A percentile compares a stretch with the other conserved stretches of the same genome.
Evolutionary conservation across 2,113 vertebrate genomes (phyloP).

Genomic region (Glaucomys volans): DNA sequence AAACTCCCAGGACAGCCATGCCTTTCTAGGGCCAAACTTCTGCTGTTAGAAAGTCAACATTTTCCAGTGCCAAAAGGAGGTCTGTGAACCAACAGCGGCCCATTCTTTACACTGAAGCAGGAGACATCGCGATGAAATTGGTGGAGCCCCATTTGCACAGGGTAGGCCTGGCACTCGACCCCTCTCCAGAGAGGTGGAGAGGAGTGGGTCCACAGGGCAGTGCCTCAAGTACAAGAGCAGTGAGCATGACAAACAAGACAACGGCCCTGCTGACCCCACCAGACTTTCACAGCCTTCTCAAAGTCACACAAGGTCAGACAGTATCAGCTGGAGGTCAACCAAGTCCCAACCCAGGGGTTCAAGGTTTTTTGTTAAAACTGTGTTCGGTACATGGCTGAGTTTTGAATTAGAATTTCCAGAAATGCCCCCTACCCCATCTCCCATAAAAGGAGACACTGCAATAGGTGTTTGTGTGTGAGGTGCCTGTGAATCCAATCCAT

Average conservation of each 20-base stretch:
- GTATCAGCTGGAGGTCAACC: not conserved
- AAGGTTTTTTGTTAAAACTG: not conserved
- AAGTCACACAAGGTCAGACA: constrained; percentile 47
- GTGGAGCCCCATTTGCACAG: not conserved
- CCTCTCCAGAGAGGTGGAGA: not conserved
- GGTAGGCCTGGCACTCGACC: not conserved
- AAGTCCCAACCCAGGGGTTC: constrained; percentile 2
- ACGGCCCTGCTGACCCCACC: not conserved
- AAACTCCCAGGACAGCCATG: not conserved
- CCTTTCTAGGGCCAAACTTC: not conserved
- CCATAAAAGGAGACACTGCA: not conserved
- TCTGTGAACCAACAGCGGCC: not conserved
- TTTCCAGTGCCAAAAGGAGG: not conserved
- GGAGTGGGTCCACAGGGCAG: not conserved
- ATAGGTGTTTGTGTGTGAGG: not conserved
- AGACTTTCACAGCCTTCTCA: not conserved
- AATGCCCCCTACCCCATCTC: not conserved
- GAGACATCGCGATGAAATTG: not conserved
- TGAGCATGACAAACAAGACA: rapidly evolving
- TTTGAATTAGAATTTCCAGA: not conserved
- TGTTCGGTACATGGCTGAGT: not conserved
- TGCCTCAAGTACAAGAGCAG: not conserved
- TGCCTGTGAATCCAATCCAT: too few relatives aligned
- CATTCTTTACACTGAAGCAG: not conserved
- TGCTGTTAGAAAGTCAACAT: not conserved